Base-by-base conservation (phyloP, 2,113 vertebrate species). In the Polypterus senegalus region DNA sequence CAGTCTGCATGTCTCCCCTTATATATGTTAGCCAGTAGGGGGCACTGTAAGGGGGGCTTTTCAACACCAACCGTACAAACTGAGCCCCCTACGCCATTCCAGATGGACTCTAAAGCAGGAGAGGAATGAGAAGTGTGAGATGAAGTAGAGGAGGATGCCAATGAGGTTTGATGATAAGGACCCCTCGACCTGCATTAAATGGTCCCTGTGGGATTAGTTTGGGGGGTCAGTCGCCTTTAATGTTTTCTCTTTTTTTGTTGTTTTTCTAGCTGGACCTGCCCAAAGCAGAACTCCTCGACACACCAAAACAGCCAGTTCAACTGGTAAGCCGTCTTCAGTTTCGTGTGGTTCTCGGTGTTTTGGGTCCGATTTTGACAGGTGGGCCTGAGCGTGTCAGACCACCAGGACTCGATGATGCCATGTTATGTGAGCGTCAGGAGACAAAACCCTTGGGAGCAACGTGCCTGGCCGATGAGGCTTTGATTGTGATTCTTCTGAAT, bases 241-340 rank as follows among this genome's bases (percentile, higher is more conserved):
- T 6, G 43, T 5, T 63, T 47, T 61, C 11, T 66, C 9, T 66
- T 4, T 11, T 9, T 61, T 55, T 63, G 58, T 48, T 57, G 44
- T 48, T 57, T 44, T 49, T 65, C 46, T 74, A 90, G 88, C 54
- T 59, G 69, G 63, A 82, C 66, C 71, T 89, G 85, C 68, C 83
- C 81, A 65, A 85, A 80, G 73, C 83, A 80, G 71, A 89, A 88
- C 72, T 67, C 75, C 54, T 84, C 86, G 9, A 68, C 76, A 48
- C 86, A 76, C 63, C 80, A 69, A 65, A 77, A 73, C 78, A 82
- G 71, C 61, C 81, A 80, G 66, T 87, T 88, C 71, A 85, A 88
- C 71, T 88, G 86, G 88, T 88, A 77, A 86, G 85, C 66, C 9
- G 9, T 27, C 27, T 5, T 9, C 52, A 54, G 9, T 54, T 11